Evolutionary conservation across 2,113 vertebrate genomes (phyloP), one percentile per base, ranked within the genome.

Genomic region (Podiceps cristatus): DNA sequence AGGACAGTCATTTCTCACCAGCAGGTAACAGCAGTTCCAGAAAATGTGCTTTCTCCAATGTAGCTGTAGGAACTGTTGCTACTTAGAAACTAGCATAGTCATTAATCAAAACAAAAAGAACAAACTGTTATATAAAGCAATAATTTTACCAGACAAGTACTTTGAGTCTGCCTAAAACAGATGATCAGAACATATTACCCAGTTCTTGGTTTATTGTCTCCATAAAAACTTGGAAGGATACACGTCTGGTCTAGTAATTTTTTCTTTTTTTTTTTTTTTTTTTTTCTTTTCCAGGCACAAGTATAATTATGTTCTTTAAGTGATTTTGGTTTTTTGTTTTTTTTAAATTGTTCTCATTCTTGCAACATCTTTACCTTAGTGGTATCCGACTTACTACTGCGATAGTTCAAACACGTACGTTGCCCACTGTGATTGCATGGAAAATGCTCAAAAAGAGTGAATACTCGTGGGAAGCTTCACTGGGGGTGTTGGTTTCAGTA

Each of bases 31-130:
- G 29, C 31, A 45, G 24, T 47, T 92, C 80, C 76, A 87, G 90
- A 90, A 95, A 88, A 25, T n/a, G 9, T 69, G 10, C 13, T 88
- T 67, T 84, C 45, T 93, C 16, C 85, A 76, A 0, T 64, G 40
- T 27, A 63, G 42, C 82, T 76, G 85, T 28, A 75, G 69, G 44
- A 90, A 78, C 31, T 58, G 28, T 62, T 74, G 31, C 92, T 92
- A 44, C 79, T 49, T 68, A 80, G 94, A 84, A 94, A 91, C 77
- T 53, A 62, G 68, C 50, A 40, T 7, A 10, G 50, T 76, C 44
- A 91, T 88, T 96, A 80, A 96, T 67, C 80, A 93, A 97, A 97
- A 94, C 44, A 62, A 88, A 93, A 90, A 77, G 40, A 88, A 72
- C 68, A 91, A 82, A 60, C 37, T 55, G 67, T 64, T 83, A 91